Evolutionary conservation across 2,888 invertebrate genomes (phyloP), one percentile per base, ranked within the genome.

Genomic region (Polyploca ridens): DNA sequence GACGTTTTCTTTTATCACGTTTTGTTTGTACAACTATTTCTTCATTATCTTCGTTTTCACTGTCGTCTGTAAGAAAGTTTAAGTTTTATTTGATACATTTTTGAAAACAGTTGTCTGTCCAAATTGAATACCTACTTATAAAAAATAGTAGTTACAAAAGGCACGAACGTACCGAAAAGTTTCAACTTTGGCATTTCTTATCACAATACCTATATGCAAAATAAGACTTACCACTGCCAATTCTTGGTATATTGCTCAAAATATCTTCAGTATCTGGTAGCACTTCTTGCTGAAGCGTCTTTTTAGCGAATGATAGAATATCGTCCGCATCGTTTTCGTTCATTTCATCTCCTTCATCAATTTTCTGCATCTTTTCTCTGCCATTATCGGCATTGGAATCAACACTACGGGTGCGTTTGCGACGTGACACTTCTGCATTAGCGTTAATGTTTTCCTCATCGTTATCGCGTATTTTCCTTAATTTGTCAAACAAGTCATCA

Each of bases 241-340:
- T 66, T 74, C 73, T 84, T 0, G 87, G 86, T 69, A 91, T 79
- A 63, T 78, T 80, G 58, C 72, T 82, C 46, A 90, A 73, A 65
- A 92, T 86, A 60, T 93, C 91, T 67, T 93, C 93, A 54, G 90
- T 90, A 57, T 93, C 90, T 0, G 93, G 91, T 54, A 90, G 66
- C 58, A 91, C 88, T 1, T 84, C 85, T 4, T 86, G 87, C 66
- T 91, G 86, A 4, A 93, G 74, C 0, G 93, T 93, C 73, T 88
- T 90, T 79, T 90, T 94, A 11, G 92, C 93, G 68, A 93, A 94
- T n/a, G 89, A 87, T 58, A 93, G 68, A 44, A 94, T 89, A 69
- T 93, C 91, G 49, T 91, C 89, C 62, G 86, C 86, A 58, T 88
- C 87, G 38, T 76, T 75, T 7, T 75, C 66, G 33, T 69, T 65